These are phyloP conservation scores for Drosophila recens DNA, from an alignment of 2,888 invertebrate species.

Conservation along the genomic window DNA sequence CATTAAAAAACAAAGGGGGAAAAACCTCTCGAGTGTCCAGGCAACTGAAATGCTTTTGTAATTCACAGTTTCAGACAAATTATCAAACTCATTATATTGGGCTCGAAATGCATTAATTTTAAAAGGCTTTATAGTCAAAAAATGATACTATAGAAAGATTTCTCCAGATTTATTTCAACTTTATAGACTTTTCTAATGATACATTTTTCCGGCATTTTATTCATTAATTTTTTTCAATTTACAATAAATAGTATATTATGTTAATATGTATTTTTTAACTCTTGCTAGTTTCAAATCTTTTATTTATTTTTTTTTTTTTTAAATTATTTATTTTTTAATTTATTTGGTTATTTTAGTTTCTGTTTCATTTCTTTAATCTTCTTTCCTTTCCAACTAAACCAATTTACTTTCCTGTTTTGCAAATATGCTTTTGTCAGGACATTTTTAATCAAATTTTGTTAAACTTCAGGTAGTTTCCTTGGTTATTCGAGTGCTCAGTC, in stretches of 20 bases:
- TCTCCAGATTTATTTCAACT: no score
- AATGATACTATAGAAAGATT: no score
- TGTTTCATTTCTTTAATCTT: not conserved
- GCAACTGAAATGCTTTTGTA: constrained; percentile 29
- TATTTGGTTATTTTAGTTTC: no score
- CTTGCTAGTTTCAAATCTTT: no score
- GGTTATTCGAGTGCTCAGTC: constrained; percentile 12
- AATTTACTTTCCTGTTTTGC: not conserved
- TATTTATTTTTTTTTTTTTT: not conserved
- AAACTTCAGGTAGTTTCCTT: constrained; percentile 12
- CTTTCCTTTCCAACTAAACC: not conserved
- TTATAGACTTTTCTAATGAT: not conserved
- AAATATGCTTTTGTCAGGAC: not conserved
- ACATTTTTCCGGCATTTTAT: not conserved
- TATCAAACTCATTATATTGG: constrained; percentile 2
- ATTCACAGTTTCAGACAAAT: constrained; percentile 2
- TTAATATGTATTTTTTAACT: not conserved
- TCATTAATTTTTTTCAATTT: not conserved
- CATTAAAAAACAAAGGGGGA: not conserved
- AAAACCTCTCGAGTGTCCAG: constrained; percentile 5
- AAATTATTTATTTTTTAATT: not conserved
- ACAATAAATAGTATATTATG: not conserved
- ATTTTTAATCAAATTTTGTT: constrained; percentile 31
- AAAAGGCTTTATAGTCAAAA: no score
- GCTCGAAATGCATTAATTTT: not conserved